Percentiles rank a stretch among this genome's conserved stretches.
phyloP scores from a whole-genome alignment of 2,113 vertebrate genomes.

The Pollachius pollachius region DNA sequence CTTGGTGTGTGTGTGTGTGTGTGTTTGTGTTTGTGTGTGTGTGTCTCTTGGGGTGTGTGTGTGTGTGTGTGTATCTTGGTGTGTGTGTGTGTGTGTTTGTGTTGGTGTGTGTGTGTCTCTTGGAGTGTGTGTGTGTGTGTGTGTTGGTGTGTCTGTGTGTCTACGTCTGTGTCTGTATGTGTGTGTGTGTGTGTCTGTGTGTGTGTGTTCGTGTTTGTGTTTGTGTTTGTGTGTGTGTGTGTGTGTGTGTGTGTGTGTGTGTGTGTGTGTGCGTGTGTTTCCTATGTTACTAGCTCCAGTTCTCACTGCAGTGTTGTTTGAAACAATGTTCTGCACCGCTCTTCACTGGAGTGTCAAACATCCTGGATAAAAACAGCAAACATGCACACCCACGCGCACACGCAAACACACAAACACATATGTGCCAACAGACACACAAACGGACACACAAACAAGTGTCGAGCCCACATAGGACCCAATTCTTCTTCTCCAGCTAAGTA shows the following conservation, averaged over 20 bases:
- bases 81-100: too few species aligned
- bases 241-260: slow-evolving; percentile 22
- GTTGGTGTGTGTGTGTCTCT: too few species aligned
- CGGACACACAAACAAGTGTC: neutral
- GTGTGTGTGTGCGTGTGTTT: slow-evolving; percentile 4
- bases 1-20: too few species aligned
- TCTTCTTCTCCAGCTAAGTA: neutral
- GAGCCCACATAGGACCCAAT: too few species aligned
- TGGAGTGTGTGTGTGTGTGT: neutral
- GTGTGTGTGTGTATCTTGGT: too few species aligned
- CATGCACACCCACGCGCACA: neutral
- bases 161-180: slow-evolving; percentile 15
- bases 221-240: slow-evolving; percentile 12
- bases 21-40: too few species aligned
- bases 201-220: slow-evolving; percentile 20
- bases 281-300: slow-evolving; percentile 28
- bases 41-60: too few species aligned
- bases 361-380: neutral
- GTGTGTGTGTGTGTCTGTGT: neutral
- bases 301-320: slow-evolving; percentile 49
- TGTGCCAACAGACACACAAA: neutral
- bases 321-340: slow-evolving; percentile 33
- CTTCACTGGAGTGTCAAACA: slow-evolving; percentile 39
- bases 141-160: neutral
- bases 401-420: slow-evolving; percentile 4